Conservation (phyloP, 2,888 invertebrate genomes). For the Epinotia nisella region DNA sequence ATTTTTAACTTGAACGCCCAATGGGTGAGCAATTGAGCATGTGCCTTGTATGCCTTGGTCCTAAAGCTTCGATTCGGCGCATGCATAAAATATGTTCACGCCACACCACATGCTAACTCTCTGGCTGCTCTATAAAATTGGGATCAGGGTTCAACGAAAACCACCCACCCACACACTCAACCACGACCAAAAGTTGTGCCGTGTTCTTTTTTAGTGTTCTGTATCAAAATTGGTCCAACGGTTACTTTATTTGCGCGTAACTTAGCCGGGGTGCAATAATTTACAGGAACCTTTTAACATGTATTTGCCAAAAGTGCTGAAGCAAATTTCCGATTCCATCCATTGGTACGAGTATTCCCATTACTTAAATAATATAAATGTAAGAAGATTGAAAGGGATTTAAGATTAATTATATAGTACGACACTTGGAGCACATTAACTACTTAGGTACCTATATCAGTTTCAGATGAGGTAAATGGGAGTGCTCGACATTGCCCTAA, state of each 20-base stretch:
- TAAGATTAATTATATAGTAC: no score
- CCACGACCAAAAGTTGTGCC: neutral
- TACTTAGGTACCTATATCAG: no score
- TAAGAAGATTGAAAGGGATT: no score
- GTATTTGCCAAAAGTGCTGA: no score
- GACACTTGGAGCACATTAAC: no score
- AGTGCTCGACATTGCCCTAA: no score
- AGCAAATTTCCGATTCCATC: no score
- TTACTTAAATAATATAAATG: no score
- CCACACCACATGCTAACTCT: neutral
- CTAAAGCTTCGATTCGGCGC: neutral
- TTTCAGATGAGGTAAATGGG: no score
- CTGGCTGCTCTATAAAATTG: neutral
- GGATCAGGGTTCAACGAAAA: neutral
- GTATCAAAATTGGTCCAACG: neutral
- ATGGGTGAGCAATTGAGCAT: neutral
- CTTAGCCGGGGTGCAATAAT: no score
- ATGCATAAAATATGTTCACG: slow-evolving; percentile 1
- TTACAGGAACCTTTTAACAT: no score
- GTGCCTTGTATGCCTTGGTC: neutral
- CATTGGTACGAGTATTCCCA: no score
- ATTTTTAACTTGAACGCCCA: neutral
- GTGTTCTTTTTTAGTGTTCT: neutral
- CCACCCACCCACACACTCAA: neutral
- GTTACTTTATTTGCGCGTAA: neutral